These are phyloP conservation scores for Linnaemya tessellans DNA, from an alignment of 2,888 invertebrate species.

Conservation along the genomic window DNA sequence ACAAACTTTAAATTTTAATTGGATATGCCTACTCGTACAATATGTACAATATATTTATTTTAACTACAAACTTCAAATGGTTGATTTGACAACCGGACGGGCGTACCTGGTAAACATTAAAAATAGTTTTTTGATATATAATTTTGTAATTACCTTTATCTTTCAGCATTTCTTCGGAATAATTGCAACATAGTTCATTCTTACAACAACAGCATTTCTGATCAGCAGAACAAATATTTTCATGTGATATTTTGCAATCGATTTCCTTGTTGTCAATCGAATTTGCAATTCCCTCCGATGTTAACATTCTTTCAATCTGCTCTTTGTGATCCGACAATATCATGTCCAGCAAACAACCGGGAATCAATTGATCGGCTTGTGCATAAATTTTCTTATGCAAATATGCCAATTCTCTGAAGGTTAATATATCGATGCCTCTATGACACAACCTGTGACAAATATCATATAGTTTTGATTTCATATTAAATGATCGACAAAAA, in stretches of 20 bases:
- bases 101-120: no score
- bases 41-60: no score
- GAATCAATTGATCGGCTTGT: slow-evolving; percentile 78
- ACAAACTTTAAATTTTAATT: no score
- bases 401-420: slow-evolving; percentile 78
- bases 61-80: no score
- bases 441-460: slow-evolving; percentile 80
- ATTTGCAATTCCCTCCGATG: neutral
- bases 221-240: slow-evolving; percentile 23
- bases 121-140: no score
- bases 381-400: slow-evolving; percentile 80
- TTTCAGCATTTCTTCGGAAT: slow-evolving; percentile 79
- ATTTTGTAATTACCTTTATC: slow-evolving; percentile 78
- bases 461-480: slow-evolving; percentile 78
- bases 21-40: no score
- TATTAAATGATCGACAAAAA: slow-evolving; percentile 78
- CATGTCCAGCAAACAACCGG: slow-evolving; percentile 78
- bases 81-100: no score
- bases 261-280: slow-evolving; percentile 3
- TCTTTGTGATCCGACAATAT: slow-evolving; percentile 74
- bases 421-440: slow-evolving; percentile 77
- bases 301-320: slow-evolving; percentile 40
- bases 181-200: slow-evolving; percentile 76
- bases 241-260: slow-evolving; percentile 28
- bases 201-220: slow-evolving; percentile 79